Base-by-base conservation (phyloP, 2,888 invertebrate genomes). In the Plemyria rubiginata region DNA sequence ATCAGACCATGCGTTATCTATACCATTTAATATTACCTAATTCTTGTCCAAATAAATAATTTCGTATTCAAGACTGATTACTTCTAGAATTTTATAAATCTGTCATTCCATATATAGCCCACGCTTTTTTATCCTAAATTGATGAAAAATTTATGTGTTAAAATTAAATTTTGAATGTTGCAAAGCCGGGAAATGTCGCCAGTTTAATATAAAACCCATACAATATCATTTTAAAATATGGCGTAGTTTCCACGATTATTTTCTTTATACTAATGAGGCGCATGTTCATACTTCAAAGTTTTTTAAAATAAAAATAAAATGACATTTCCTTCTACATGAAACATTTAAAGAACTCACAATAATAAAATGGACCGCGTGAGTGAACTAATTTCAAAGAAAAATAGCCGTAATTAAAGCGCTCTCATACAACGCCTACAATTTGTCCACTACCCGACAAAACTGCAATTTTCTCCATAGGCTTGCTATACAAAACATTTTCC, bases 401-500 rank as follows among this genome's bases (percentile, higher is more conserved):
- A 65, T 58, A 60, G 60, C 65, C 13, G 60, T 61, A 65, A 60
- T 65, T 65, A 65, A 57, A 61, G 40, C 36, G 32, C 60, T 45
- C 60, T 60, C 54, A 57, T 56, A 60, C 40, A 56, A 60, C 57
- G 60, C 57, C 65, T 54, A 66, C 69, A 65, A 66, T 65, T 68
- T 68, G 65, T 70, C 67, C 55, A 68, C 71, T 70, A 60, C 65
- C 51, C 57, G 55, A 56, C 60, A 65, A 54, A 65, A 58, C 65
- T 60, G 60, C 55, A 63, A 60, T 63, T 63, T 63, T 52, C 63
- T 55, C 29, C 15, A 32, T 53, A 45, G 53, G 55, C 60, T 67
- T 72, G 61, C 67, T 71, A 70, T 62, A 70, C 70, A 60, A 75
- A 73, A 68, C 68, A 71, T 73, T 70, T 75, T 55, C 52, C n/a